Evolutionary conservation across 2,113 vertebrate genomes (phyloP), one percentile per base, ranked within the genome.

Genomic region (Syrrhaptes paradoxus): DNA sequence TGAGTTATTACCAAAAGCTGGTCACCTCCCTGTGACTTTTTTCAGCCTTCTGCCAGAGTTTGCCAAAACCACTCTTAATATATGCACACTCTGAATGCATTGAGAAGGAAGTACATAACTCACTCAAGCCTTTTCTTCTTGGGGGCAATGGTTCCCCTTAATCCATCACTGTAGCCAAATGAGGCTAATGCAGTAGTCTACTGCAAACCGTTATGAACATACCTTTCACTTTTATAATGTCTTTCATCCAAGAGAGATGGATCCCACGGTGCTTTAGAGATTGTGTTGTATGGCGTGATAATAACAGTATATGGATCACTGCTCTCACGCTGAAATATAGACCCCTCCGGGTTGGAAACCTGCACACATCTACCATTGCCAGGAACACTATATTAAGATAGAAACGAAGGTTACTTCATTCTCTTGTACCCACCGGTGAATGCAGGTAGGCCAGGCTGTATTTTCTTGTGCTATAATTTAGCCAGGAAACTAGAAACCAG

Each of bases 241-340:
- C 41, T 77, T 95, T 95, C 91, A 71, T 94, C 81, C 79, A 86
- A 71, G 84, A 96, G 66, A 93, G 92, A 91, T 83, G 85, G 94
- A 73, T 91, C 95, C 77, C 82, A 87, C 70, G 86, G 96, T 96
- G 70, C 77, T 95, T 95, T 88, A 78, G 72, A 95, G 86, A 95
- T 87, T 81, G 70, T 0, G 0, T 74, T 68, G 84, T 73, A 36
- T 65, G 75, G 75, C 92, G 75, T 89, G 95, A 96, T 96, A 95
- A 94, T 92, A 97, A 82, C 84, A 91, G 84, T 81, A 38, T 86
- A 95, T 83, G 95, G 96, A 97, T 96, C 96, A 95, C 91, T 68
- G 88, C 93, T 74, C 86, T 92, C 80, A 18, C 4, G 4, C 61
- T 95, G 93, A 97, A 95, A 93, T 96, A 95, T 77, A 67, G 81